Percentiles rank a stretch among this genome's conserved stretches.
phyloP scores from a whole-genome alignment of 2,888 invertebrate genomes.

The Rhogogaster chlorosoma region DNA sequence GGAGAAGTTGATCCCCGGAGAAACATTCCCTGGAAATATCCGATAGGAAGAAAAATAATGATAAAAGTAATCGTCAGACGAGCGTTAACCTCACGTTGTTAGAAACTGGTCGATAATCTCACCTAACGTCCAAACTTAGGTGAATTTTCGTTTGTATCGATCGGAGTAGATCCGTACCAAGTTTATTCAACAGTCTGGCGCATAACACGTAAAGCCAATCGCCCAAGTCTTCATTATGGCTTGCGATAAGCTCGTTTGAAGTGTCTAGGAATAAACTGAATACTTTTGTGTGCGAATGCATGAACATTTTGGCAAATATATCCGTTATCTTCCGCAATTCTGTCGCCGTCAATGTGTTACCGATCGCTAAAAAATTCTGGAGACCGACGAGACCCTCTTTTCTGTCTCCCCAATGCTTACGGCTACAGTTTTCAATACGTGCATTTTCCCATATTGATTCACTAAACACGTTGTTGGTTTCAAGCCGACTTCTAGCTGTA shows the following conservation, averaged over 20 bases:
- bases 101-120: constrained; percentile 44
- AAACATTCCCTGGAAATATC: constrained; percentile 79
- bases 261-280: constrained; percentile 96
- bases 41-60: background rate
- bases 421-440: constrained; percentile 92
- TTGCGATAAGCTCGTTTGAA: constrained; percentile 91
- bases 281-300: constrained; percentile 97
- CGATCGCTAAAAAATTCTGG: constrained; percentile 87
- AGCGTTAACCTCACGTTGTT: background rate
- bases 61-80: background rate
- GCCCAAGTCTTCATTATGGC: constrained; percentile 92
- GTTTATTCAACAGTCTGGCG: constrained; percentile 92
- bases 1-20: constrained; percentile 82
- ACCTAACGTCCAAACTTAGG: constrained; percentile 90
- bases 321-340: constrained; percentile 94
- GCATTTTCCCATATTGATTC: too few relatives aligned
- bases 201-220: constrained; percentile 97
- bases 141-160: constrained; percentile 95
- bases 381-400: constrained; percentile 95
- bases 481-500: too few relatives aligned
- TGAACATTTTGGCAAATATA: constrained; percentile 97
- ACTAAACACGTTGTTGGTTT: too few relatives aligned
- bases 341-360: constrained; percentile 83
- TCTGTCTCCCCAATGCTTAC: constrained; percentile 95
- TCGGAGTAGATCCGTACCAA: constrained; percentile 94